A percentile compares a stretch with the other conserved stretches of the same genome.
These are phyloP conservation scores for Macrosteles quadrilineatus DNA, from an alignment of 1,140 invertebrate genomes.

Conservation along the genomic window DNA sequence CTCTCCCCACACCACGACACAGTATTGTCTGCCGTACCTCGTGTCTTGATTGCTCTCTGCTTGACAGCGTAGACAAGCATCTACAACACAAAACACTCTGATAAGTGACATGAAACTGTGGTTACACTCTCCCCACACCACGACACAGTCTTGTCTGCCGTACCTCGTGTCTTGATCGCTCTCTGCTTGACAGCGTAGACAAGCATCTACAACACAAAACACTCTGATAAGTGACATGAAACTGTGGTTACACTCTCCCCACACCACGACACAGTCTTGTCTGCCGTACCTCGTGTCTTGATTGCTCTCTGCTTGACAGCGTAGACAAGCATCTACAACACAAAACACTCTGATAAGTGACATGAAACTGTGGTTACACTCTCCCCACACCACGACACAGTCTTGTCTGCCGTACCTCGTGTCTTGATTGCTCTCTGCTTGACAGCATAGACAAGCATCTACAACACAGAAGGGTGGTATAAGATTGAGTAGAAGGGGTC, in stretches of 20 bases:
- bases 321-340: constrained; percentile 85
- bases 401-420: constrained; percentile 83
- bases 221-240: constrained; percentile 55
- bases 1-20: constrained; percentile 93
- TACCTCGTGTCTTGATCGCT: constrained; percentile 89
- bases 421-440: constrained; percentile 92
- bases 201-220: constrained; percentile 75
- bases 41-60: constrained; percentile 94
- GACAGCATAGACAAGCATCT: constrained; percentile 94
- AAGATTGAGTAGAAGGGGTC: no score
- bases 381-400: constrained; percentile 92
- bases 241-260: constrained; percentile 97
- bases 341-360: constrained; percentile 34
- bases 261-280: constrained; percentile 88
- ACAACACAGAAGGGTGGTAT: constrained; percentile 48
- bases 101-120: constrained; percentile 73
- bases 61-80: constrained; percentile 93
- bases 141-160: constrained; percentile 85
- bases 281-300: constrained; percentile 84
- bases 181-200: constrained; percentile 93
- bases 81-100: constrained; percentile 57
- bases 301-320: constrained; percentile 95
- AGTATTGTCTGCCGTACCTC: constrained; percentile 81
- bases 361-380: constrained; percentile 97
- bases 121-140: constrained; percentile 96